Conservation (phyloP, 1,140 invertebrate genomes). For the Zeugodacus cucurbitae region DNA sequence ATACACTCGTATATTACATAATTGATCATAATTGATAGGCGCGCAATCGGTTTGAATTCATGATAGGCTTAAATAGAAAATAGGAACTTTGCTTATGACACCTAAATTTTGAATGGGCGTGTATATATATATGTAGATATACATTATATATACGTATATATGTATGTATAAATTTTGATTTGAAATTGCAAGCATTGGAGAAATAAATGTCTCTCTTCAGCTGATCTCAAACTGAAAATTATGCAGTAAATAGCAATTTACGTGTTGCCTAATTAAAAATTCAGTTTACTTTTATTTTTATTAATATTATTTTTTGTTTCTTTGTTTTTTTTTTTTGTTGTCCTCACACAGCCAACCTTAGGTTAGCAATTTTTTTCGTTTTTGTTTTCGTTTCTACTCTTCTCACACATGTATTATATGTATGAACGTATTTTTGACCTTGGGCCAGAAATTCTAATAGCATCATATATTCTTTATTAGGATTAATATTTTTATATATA, state of each 20-base stretch:
- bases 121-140: background rate
- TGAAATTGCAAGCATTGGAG: background rate
- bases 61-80: background rate
- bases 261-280: background rate
- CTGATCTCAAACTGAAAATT: background rate
- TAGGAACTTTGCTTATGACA: background rate
- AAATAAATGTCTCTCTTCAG: background rate
- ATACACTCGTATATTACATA: background rate
- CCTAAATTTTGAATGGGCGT: background rate
- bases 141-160: no score
- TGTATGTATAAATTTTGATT: no score
- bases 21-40: background rate
- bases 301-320: no score
- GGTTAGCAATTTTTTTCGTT: background rate
- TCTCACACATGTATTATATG: no score
- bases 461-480: background rate
- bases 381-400: background rate
- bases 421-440: slow-evolving; percentile 39
- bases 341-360: slow-evolving; percentile 28
- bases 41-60: background rate
- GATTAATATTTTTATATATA: slow-evolving; percentile 22
- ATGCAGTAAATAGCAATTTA: background rate
- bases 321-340: background rate
- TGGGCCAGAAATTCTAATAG: slow-evolving; percentile 43
- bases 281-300: background rate